Evolutionary conservation across 2,113 vertebrate genomes (phyloP).

Genomic region (Erythrocercus mccallii): DNA sequence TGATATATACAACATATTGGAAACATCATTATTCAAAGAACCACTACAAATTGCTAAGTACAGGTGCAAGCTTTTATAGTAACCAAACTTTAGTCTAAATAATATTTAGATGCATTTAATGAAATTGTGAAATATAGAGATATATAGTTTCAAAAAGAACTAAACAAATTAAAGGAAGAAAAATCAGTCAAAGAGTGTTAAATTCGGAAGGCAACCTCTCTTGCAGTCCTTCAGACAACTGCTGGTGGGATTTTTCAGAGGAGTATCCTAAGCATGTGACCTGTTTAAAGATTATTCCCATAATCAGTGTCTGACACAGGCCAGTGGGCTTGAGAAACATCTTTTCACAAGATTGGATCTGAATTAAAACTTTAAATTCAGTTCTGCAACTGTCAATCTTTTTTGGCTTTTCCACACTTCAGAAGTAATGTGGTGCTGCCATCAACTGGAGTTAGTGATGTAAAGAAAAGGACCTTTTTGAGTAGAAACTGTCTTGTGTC

Average conservation of each 20-base stretch:
- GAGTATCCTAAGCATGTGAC: not conserved
- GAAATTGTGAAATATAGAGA: not conserved
- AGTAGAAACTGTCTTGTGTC: not conserved
- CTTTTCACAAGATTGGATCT: not conserved
- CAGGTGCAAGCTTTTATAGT: not conserved
- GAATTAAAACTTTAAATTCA: not conserved
- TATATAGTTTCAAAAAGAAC: not conserved
- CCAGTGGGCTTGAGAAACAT: not conserved
- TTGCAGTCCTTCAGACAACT: not conserved
- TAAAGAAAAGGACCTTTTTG: not conserved
- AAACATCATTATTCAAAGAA: not conserved
- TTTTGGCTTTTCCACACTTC: not conserved
- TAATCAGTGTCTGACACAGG: not conserved
- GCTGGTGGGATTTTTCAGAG: not conserved
- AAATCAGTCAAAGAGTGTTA: not conserved
- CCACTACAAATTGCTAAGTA: not conserved
- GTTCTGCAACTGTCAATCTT: not conserved
- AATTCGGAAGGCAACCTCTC: not conserved
- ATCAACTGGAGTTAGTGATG: not conserved
- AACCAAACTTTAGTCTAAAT: not conserved
- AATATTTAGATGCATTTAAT: not conserved
- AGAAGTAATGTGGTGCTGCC: not conserved
- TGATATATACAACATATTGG: not conserved
- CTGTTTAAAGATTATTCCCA: not conserved
- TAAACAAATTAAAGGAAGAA: not conserved